Evolutionary conservation across 2,888 invertebrate species (phyloP), one percentile per base, ranked within the genome.

Genomic region (Ophion ellenae): DNA sequence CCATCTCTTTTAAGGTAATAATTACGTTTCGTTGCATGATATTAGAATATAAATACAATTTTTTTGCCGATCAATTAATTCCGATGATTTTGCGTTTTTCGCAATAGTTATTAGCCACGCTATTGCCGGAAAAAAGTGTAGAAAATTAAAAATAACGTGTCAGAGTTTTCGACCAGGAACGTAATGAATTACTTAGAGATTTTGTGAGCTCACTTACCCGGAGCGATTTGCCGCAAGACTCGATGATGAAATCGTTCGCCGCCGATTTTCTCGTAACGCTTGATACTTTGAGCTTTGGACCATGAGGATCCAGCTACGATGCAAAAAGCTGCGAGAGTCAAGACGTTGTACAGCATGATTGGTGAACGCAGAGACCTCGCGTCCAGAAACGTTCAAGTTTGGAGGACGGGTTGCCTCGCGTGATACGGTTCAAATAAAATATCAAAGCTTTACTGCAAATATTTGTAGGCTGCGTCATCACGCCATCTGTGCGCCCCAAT

Each of bases 171-270:
- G 14, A 32, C 9, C 24, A 17, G 5, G 14, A 20, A 36, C 7
- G 59, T 32, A 57, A 14, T 17, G 20, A n/a, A 59, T 24, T 61
- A 36, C 47, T 47, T n/a, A 1, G 7, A 40, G n/a, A 17, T 66
- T 11, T 36, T 11, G 24, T 66, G 24, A 66, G 11, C 9, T 66
- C 17, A 10, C 45, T 69, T 70, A 84, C 84, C 84, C 53, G 84
- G 84, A 5, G 77, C 84, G 28, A 85, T 85, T 40, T 81, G 84
- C 69, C 81, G 73, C 7, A 36, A 5, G 20, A 77, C 71, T 77
- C 81, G 67, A 24, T 74, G n/a, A 11, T 32, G 67, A 53, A 69
- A 1, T 17, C 69, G 24, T 40, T 69, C n/a, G 5, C 9, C 3
- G 17, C 36, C 11, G 11, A 17, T n/a, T 47, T 32, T 32, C 2